Base-by-base conservation (phyloP, 2,797 vertebrate species). In the Gambelia wislizenii region DNA sequence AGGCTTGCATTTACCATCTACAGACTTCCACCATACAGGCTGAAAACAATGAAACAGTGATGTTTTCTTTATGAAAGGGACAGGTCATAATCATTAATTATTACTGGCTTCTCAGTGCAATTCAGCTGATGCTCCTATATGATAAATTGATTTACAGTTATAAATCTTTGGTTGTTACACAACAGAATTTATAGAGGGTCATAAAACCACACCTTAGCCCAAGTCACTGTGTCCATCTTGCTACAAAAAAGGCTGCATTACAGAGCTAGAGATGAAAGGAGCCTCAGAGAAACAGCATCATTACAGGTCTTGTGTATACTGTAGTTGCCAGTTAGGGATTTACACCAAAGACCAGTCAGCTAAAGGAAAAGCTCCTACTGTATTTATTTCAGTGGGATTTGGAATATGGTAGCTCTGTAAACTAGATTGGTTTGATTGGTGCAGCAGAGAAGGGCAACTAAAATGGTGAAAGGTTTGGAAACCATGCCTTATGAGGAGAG, bases 21-120 rank as follows among this genome's bases (percentile, higher is more conserved):
- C 67, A 79, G 33, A 87, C 27, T 69, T 83, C 81, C 14, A 91
- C 39, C 0, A 1, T 83, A 78, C 47, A 33, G 72, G 70, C 90
- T 94, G 93, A 0, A n/a, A 95, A 95, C 74, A 94, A 93, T 84
- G 80, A 61, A 7, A 69, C 0, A 0, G 83, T 61, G 54, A 39
- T 74, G 75, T 91, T 95, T 92, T 75, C 64, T 83, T 22, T 0
- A 16, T 39, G 54, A 83, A 82, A 72, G 0, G 0, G 89, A 10
- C 89, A 74, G 83, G 91, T 80, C 90, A 70, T 52, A 33, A 89
- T 27, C 54, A 87, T 88, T 87, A 89, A 92, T 91, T 89, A 89
- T 91, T 90, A 87, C 89, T 49, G 52, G 12, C 52, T 89, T 87
- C 92, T 92, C 87, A 36, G 78, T 4, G 10, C 83, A 91, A 85